Conservation (phyloP, 2,797 vertebrate genomes). For the Hoplostethus mediterraneus region DNA sequence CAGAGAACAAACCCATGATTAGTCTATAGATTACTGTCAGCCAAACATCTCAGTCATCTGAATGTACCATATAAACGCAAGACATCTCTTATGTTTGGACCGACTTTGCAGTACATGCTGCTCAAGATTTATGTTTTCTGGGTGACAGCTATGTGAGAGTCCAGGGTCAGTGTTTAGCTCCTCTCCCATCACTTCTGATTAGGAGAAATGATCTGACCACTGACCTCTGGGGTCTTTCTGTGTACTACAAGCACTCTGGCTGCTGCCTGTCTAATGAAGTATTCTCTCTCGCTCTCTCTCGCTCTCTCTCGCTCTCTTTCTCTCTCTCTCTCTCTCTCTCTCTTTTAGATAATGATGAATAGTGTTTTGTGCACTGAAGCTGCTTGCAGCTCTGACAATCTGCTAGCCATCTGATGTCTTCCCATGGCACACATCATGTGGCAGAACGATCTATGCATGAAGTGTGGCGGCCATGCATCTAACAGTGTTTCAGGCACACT, state of each 20-base stretch:
- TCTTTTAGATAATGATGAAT: conserved; percentile 93
- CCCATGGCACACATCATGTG: conserved; percentile 62
- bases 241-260: conserved; percentile 8
- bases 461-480: conserved; percentile 55
- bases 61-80: neutral
- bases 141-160: neutral
- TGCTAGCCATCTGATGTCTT: conserved; percentile 78
- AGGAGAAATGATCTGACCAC: conserved; percentile 1
- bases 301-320: conserved; percentile 9
- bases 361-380: conserved; percentile 63
- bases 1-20: neutral
- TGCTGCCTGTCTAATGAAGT: conserved; percentile 19
- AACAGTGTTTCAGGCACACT: conserved; percentile 66
- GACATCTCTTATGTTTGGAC: neutral
- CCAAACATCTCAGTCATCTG: neutral
- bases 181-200: conserved; percentile 10
- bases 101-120: neutral
- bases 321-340: conserved; percentile 14
- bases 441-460: conserved; percentile 74
- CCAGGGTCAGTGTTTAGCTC: conserved; percentile 1
- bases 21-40: neutral
- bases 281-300: neutral
- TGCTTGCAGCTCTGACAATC: conserved; percentile 76
- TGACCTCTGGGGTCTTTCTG: neutral
- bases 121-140: neutral